Conservation (phyloP, 2,888 invertebrate genomes). For the Phanerotoma sp. region DNA sequence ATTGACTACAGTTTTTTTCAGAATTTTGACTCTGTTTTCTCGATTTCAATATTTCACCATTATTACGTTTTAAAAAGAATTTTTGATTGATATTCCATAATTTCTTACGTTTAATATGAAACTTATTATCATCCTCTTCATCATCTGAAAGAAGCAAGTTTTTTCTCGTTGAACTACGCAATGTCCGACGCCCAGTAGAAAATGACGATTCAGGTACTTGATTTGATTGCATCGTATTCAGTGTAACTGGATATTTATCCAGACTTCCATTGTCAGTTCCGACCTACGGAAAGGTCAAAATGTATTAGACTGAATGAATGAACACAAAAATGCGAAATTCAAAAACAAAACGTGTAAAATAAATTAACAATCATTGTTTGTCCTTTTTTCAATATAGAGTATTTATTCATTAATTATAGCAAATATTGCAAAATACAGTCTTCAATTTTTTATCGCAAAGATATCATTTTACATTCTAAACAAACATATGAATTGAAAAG, state of each 20-base stretch:
- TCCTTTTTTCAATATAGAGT: slow-evolving; percentile 44
- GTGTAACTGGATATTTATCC: slow-evolving; percentile 31
- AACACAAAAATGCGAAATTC: no score
- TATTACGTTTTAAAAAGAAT: no score
- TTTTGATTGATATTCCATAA: no score
- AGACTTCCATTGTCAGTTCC: slow-evolving; percentile 36
- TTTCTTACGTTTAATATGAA: background rate
- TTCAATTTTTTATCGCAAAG: slow-evolving; percentile 41
- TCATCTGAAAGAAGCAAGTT: background rate
- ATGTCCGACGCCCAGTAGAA: no score
- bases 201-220: background rate
- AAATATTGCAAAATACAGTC: slow-evolving; percentile 27
- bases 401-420: slow-evolving; percentile 50
- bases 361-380: slow-evolving; percentile 21
- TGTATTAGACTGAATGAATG: slow-evolving; percentile 26
- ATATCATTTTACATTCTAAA: no score
- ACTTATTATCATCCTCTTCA: slow-evolving; percentile 13
- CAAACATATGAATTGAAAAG: no score
- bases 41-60: no score
- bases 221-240: slow-evolving; percentile 4
- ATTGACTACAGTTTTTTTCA: no score
- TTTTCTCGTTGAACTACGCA: background rate
- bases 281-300: slow-evolving; percentile 43
- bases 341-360: slow-evolving; percentile 37
- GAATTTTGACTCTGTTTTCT: no score